These are phyloP conservation scores for Callospermophilus lateralis DNA, from an alignment of 2,113 vertebrate species.

Conservation along the genomic window DNA sequence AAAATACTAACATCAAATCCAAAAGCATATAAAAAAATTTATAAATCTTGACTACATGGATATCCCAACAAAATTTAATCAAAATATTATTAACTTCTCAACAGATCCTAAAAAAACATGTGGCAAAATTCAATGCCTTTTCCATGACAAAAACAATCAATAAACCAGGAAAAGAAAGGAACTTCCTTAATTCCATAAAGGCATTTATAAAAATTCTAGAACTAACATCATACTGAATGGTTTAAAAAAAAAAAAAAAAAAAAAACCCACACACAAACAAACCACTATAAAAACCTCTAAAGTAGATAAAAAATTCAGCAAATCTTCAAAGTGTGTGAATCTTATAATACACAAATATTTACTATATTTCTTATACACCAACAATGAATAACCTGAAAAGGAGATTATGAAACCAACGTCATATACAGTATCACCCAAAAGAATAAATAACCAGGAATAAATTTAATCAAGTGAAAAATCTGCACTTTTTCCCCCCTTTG, in stretches of 20 bases:
- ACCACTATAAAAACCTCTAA: background rate
- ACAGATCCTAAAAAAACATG: background rate
- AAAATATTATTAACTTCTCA: background rate
- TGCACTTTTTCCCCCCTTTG: background rate
- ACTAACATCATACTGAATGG: background rate
- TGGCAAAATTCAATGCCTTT: conserved; percentile 29
- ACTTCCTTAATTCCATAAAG: background rate
- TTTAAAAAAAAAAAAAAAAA: too few species aligned
- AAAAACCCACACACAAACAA: too few species aligned
- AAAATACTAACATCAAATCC: background rate
- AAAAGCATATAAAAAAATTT: conserved; percentile 9
- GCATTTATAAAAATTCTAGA: background rate
- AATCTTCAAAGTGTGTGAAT: background rate
- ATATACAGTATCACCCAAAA: background rate
- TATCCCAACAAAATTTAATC: background rate
- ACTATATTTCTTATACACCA: background rate
- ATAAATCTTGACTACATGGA: background rate
- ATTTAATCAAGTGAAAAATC: conserved; percentile 24
- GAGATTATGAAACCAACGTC: background rate
- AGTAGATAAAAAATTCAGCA: background rate
- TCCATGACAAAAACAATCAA: background rate
- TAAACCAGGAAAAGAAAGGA: background rate
- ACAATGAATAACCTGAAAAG: background rate
- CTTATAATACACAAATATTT: background rate
- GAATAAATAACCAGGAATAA: conserved; percentile 38